phyloP scores from a whole-genome alignment of 1,140 invertebrate genomes.

The Zophobas atratus region DNA sequence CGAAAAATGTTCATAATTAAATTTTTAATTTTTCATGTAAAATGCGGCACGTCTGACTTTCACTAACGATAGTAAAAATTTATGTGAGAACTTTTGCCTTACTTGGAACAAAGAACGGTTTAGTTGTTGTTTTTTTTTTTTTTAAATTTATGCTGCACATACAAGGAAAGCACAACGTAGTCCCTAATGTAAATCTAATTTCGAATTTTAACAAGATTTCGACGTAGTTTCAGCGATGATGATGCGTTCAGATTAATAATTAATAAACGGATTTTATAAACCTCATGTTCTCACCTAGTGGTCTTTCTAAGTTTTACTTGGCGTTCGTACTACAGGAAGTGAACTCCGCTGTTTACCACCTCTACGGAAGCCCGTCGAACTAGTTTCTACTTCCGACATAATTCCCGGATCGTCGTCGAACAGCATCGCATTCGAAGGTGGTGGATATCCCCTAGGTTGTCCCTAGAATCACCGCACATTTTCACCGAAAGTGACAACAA shows the following conservation, averaged over 20 bases:
- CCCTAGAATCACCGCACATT: constrained; percentile 69
- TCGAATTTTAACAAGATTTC: background rate
- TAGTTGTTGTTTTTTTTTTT: background rate
- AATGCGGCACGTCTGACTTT: no score
- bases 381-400: constrained; percentile 97
- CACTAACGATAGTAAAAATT: no score
- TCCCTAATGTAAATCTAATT: constrained; percentile 12
- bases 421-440: constrained; percentile 80
- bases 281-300: constrained; percentile 78
- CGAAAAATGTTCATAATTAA: no score
- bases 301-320: constrained; percentile 95
- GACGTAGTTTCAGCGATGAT: background rate
- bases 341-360: constrained; percentile 93
- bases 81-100: no score
- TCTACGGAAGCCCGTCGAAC: constrained; percentile 91
- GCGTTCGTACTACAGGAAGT: constrained; percentile 93
- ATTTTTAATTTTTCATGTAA: no score
- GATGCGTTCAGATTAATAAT: no score
- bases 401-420: constrained; percentile 97
- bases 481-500: constrained; percentile 2
- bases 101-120: background rate
- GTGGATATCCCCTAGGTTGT: constrained; percentile 81
- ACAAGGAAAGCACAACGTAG: background rate
- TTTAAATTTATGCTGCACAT: no score
- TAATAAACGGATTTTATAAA: constrained; percentile 2